These are phyloP conservation scores for Platyrinchus mystaceus DNA, from an alignment of 2,797 vertebrate genomes.

Conservation along the genomic window DNA sequence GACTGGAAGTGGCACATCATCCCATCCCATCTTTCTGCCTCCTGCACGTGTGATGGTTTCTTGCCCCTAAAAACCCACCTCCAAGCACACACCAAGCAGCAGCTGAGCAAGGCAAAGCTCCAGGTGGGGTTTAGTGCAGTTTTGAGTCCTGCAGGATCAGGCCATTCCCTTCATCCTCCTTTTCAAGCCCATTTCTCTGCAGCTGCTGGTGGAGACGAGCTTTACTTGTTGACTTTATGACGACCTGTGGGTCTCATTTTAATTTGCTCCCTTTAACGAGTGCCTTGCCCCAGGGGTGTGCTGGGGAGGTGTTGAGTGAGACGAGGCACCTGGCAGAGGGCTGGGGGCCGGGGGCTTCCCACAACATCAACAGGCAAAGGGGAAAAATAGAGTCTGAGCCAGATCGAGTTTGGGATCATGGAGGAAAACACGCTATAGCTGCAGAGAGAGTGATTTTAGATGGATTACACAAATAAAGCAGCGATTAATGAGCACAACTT, in stretches of 20 bases:
- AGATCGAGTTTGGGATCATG: background rate
- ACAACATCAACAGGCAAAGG: background rate
- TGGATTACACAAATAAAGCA: slow-evolving; percentile 62
- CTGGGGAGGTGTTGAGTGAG: background rate
- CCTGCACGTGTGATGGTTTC: background rate
- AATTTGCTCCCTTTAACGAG: slow-evolving; percentile 26
- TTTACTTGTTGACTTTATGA: background rate
- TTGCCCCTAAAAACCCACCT: background rate
- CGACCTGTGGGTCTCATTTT: background rate
- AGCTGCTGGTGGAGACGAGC: background rate
- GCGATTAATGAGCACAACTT: slow-evolving; percentile 60
- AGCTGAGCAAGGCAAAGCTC: background rate
- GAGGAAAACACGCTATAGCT: slow-evolving; percentile 3
- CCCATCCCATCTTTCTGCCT: background rate
- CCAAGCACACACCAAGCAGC: background rate
- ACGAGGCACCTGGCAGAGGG: background rate
- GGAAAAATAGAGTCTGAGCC: background rate
- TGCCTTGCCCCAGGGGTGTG: background rate
- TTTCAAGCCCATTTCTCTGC: background rate
- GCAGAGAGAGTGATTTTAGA: slow-evolving; percentile 25
- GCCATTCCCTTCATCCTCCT: background rate
- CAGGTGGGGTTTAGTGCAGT: background rate
- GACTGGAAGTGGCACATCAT: background rate
- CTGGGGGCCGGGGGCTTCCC: background rate
- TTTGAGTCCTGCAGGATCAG: background rate